Percentiles rank a stretch among this genome's conserved stretches.
Evolutionary conservation across 1,140 invertebrate species (phyloP).

Genomic region (Eufriesea mexicana): DNA sequence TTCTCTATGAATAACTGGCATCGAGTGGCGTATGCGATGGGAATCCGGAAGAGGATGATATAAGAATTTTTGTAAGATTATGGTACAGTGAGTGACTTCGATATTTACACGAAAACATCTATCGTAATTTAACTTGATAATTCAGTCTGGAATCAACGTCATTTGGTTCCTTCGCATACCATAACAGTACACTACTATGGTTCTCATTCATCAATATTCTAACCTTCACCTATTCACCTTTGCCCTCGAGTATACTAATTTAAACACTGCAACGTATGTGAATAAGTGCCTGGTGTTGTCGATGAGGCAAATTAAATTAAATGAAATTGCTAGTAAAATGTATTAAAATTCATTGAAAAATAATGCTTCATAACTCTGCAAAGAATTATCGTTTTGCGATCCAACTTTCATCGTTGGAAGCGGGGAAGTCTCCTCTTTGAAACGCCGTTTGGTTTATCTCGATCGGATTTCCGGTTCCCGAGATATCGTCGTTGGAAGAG

Average conservation of each 20-base stretch:
- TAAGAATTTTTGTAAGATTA: background rate
- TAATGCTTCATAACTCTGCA: background rate
- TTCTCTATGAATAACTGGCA: slow-evolving; percentile 75
- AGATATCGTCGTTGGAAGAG: background rate
- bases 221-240: too few relatives aligned
- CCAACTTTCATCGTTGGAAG: background rate
- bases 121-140: background rate
- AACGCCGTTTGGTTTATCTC: background rate
- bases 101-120: background rate
- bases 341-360: too few relatives aligned
- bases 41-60: too few relatives aligned
- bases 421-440: background rate
- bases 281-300: too few relatives aligned
- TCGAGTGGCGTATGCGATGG: background rate
- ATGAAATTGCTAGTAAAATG: too few relatives aligned
- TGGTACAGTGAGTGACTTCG: background rate
- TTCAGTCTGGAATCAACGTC: too few relatives aligned
- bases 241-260: too few relatives aligned
- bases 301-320: too few relatives aligned
- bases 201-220: too few relatives aligned
- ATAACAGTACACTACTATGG: too few relatives aligned
- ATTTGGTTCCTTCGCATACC: too few relatives aligned
- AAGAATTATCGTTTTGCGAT: background rate
- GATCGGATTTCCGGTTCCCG: background rate
- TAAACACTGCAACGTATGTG: too few relatives aligned